Percentiles rank a stretch among this genome's conserved stretches.
Conservation (phyloP, 2,797 vertebrate species). For the Tauraco hartlaubi region DNA sequence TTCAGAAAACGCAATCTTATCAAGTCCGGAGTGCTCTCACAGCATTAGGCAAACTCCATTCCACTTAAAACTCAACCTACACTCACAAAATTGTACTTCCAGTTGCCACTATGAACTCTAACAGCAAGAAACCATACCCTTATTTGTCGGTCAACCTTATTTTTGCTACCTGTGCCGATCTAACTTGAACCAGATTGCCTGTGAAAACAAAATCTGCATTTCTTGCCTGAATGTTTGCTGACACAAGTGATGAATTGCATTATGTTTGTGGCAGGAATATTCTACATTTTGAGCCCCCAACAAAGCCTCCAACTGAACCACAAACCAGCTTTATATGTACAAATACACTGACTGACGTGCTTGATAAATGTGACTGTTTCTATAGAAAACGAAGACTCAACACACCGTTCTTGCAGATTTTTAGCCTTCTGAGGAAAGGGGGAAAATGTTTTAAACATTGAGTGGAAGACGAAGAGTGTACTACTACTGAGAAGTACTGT, state of each 20-base stretch:
- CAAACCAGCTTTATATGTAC: not conserved
- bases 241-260: not conserved
- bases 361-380: not conserved
- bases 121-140: not conserved
- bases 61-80: not conserved
- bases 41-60: not conserved
- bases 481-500: not conserved
- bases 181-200: not conserved
- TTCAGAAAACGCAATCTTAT: not conserved
- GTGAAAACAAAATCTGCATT: not conserved
- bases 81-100: not conserved
- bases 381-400: not conserved
- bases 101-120: not conserved
- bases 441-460: not conserved
- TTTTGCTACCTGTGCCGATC: not conserved
- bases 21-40: not conserved
- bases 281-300: not conserved
- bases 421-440: not conserved
- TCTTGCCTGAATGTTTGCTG: not conserved
- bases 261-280: not conserved
- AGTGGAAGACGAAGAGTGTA: not conserved
- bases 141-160: not conserved
- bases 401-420: not conserved
- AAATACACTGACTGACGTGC: not conserved
- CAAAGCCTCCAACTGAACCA: not conserved